These are phyloP conservation scores for Heliothis peltigera DNA, from an alignment of 2,888 invertebrate species.

Conservation along the genomic window DNA sequence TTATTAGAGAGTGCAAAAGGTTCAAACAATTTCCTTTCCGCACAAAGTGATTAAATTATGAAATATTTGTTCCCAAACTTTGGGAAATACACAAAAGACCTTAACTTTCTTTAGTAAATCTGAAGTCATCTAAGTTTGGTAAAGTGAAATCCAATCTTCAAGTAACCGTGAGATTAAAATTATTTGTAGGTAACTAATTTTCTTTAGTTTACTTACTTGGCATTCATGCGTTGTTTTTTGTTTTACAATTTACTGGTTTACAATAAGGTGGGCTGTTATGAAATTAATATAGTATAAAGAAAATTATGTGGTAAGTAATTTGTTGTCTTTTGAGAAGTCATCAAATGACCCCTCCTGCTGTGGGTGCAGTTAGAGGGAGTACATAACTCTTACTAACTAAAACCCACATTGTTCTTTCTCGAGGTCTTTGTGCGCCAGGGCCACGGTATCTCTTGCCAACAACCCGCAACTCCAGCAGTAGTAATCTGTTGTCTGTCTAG, in stretches of 20 bases:
- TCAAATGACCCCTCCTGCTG: no score
- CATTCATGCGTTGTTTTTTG: background rate
- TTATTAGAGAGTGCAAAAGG: constrained; percentile 48
- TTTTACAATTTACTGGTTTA: background rate
- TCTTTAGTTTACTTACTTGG: background rate
- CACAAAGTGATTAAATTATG: constrained; percentile 55
- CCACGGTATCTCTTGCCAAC: no score
- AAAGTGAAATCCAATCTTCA: constrained; percentile 35
- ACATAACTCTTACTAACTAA: no score
- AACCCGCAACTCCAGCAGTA: no score
- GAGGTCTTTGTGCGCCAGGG: no score
- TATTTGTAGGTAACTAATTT: background rate
- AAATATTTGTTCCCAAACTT: constrained; percentile 50
- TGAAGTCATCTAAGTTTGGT: constrained; percentile 40
- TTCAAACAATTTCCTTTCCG: constrained; percentile 54
- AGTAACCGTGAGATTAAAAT: background rate
- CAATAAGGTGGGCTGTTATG: no score
- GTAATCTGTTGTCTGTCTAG: no score
- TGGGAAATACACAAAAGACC: constrained; percentile 42
- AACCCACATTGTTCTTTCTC: no score
- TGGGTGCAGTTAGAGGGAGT: no score
- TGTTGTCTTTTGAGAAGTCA: no score
- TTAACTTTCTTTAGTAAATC: constrained; percentile 42
- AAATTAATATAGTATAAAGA: no score
- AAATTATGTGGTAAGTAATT: no score